Evolutionary conservation across 2,113 vertebrate genomes (phyloP).

Genomic region (Thamnophis sirtalis): DNA sequence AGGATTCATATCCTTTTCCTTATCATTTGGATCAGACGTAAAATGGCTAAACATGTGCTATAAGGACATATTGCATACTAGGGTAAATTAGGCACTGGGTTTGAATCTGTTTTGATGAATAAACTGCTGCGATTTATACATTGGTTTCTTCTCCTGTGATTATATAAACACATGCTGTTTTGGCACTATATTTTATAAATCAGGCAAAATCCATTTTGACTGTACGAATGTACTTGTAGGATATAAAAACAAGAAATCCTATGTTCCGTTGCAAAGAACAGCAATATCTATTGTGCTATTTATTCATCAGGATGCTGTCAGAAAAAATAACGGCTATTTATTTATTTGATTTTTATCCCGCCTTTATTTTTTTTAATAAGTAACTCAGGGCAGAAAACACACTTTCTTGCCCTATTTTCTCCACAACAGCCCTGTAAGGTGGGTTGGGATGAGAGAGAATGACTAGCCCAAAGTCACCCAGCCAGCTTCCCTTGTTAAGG

Average conservation of each 20-base stretch:
- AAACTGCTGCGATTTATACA: rapidly evolving
- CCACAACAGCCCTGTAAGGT: neutral
- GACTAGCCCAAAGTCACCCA: neutral
- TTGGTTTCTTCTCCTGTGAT: neutral
- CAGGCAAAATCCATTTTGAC: neutral
- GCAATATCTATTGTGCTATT: neutral
- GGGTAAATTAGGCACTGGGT: conserved; percentile 4
- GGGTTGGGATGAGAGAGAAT: neutral
- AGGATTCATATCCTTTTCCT: conserved; percentile 19
- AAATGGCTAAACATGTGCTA: neutral
- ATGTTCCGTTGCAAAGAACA: neutral
- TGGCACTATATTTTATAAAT: neutral
- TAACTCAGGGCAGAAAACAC: neutral
- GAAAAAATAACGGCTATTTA: neutral
- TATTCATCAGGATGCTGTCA: neutral
- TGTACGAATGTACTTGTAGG: neutral
- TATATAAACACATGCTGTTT: neutral
- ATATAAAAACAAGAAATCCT: neutral
- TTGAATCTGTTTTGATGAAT: neutral
- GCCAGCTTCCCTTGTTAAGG: too few relatives aligned
- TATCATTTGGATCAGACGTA: neutral
- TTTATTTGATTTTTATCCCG: neutral
- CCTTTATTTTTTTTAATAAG: neutral
- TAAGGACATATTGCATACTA: neutral
- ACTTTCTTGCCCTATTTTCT: neutral